Evolutionary conservation across 1,140 invertebrate species (phyloP), one percentile per base, ranked within the genome.

Genomic region (Drosophila triauraria): DNA sequence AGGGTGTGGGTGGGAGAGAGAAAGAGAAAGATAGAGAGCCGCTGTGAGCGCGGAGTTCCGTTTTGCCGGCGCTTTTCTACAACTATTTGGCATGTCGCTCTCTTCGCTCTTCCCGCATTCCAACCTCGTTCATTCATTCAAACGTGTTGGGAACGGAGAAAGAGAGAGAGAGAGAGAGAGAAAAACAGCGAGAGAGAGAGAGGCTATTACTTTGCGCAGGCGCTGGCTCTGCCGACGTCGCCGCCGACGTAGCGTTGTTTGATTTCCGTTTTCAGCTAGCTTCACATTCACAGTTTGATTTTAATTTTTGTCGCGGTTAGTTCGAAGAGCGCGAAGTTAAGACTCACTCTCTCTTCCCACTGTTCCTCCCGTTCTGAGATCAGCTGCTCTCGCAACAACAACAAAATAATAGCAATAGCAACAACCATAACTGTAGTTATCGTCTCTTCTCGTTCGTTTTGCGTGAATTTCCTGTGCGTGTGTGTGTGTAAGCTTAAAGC

Each of bases 241-340:
- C 50, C 50, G 63, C 56, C 60, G 51, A 42, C 69, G 38, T 15
- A 42, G 74, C 62, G 80, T 78, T 86, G 81, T 71, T 58, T 77
- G 72, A 69, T 62, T 78, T 84, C 77, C 62, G 81, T 65, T 87
- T 75, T 72, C 43, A 68, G 81, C 63, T 60, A 62, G 56, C 51
- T 80, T 84, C 78, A 47, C 46, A 54, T 61, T 61, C 32, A 62
- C 62, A 79, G 84, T 86, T 86, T 86, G 64, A 83, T 86, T 86
- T 87, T 88, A 65, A 90, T 87, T 87, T 87, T 77, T 80, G 85
- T 84, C 77, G 85, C 79, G 59, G 78, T 64, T 72, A 64, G 82
- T 87, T 87, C 74, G 80, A 61, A 63, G 81, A 80, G 62, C 80
- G 76, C 80, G 84, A 78, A 75, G 59, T 76, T 76, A 32, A 68